Evolutionary conservation across 2,113 vertebrate genomes (phyloP).

Genomic region (Strigops habroptila): DNA sequence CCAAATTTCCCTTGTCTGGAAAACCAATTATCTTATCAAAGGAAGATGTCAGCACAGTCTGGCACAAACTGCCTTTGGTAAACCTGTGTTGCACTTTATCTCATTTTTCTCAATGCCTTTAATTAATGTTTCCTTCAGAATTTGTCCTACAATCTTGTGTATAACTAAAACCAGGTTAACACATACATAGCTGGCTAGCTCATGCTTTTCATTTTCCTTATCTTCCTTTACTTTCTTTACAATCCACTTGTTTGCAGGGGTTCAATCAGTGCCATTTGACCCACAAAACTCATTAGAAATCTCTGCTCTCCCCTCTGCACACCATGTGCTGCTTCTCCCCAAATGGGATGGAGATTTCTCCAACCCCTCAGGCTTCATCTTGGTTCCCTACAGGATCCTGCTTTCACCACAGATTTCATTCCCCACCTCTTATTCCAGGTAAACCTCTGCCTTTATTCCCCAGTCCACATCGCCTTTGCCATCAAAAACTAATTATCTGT

Average conservation of each 20-base stretch:
- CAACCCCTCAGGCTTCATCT: not conserved
- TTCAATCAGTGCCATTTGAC: not conserved
- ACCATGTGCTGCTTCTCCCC: not conserved
- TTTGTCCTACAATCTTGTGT: not conserved
- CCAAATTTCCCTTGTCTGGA: conserved; percentile 61
- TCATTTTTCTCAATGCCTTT: conserved; percentile 45
- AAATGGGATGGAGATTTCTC: not conserved
- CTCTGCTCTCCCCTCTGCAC: not conserved
- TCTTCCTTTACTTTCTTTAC: not conserved
- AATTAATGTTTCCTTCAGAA: conserved; percentile 55
- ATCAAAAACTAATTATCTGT: not conserved
- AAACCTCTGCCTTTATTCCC: not conserved
- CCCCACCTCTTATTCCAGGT: not conserved
- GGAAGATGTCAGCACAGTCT: conserved; percentile 56
- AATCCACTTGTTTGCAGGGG: not conserved
- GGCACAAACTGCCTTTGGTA: conserved; percentile 59
- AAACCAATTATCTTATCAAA: conserved; percentile 70
- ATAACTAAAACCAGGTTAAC: not conserved
- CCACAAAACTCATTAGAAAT: not conserved
- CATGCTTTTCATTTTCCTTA: not conserved
- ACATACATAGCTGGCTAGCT: not conserved
- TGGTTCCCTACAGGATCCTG: not conserved
- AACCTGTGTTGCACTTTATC: conserved; percentile 54
- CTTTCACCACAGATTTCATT: not conserved
- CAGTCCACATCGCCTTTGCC: not conserved